Conservation (phyloP, 2,888 invertebrate genomes). For the Andrena chrysosceles region DNA sequence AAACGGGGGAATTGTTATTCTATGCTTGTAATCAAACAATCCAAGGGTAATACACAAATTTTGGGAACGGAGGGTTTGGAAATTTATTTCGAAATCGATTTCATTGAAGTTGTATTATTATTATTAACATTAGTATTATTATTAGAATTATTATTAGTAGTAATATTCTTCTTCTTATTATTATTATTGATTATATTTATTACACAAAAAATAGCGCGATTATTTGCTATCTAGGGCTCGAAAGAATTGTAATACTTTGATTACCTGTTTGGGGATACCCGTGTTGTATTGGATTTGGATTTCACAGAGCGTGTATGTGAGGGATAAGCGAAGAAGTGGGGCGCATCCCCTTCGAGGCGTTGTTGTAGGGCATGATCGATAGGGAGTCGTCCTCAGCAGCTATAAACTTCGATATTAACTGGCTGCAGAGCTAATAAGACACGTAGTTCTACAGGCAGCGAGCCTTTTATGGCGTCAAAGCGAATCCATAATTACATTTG, state of each 20-base stretch:
- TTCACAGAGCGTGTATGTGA: background rate
- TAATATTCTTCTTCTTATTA: too few species aligned
- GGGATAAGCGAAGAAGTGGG: background rate
- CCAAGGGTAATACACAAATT: too few species aligned
- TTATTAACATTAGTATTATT: too few species aligned
- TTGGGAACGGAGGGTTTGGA: background rate
- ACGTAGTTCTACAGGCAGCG: slow-evolving; percentile 24
- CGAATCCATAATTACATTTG: slow-evolving; percentile 53
- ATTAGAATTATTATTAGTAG: too few species aligned
- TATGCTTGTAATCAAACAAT: too few species aligned
- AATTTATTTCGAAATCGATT: background rate
- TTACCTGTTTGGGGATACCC: too few species aligned
- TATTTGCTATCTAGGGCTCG: too few species aligned
- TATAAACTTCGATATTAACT: slow-evolving; percentile 39
- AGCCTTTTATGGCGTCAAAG: slow-evolving; percentile 57
- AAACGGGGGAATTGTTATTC: background rate
- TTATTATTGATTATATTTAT: too few species aligned
- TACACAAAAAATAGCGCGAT: too few species aligned
- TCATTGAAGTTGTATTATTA: too few species aligned
- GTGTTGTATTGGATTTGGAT: too few species aligned
- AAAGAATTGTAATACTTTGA: too few species aligned
- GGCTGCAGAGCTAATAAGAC: slow-evolving; percentile 33
- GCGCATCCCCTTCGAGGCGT: background rate
- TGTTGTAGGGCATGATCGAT: slow-evolving; percentile 27
- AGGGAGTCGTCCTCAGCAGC: slow-evolving; percentile 12